A percentile compares a stretch with the other conserved stretches of the same genome.
Evolutionary conservation across 1,140 invertebrate genomes (phyloP).

Genomic region (Paralvinella palmiformis): DNA sequence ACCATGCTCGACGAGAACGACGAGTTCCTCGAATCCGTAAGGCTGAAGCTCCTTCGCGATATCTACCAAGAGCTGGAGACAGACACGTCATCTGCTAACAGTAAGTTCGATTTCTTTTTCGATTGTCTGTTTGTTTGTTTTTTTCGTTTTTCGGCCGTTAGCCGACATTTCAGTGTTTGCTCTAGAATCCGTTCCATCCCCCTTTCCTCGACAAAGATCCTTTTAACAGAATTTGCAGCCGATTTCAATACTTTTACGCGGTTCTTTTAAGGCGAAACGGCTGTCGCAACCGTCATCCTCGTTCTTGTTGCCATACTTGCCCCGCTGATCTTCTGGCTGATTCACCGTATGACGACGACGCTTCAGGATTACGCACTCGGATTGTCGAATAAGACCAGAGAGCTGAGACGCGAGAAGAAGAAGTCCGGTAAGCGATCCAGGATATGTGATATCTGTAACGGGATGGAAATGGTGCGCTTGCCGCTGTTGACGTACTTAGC

Average conservation of each 20-base stretch:
- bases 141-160: constrained; percentile 1
- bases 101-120: neutral
- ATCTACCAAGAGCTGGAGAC: too few relatives aligned
- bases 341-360: constrained; percentile 32
- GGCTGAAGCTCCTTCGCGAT: too few relatives aligned
- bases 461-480: too few relatives aligned
- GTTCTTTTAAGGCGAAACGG: constrained; percentile 4
- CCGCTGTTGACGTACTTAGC: too few relatives aligned
- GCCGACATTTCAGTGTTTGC: neutral
- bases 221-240: neutral
- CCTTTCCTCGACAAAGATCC: neutral
- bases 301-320: constrained; percentile 34
- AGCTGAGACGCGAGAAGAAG: constrained; percentile 41
- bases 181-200: neutral
- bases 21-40: too few relatives aligned
- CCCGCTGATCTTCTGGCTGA: constrained; percentile 37
- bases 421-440: too few relatives aligned
- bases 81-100: too few relatives aligned
- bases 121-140: constrained; percentile 22
- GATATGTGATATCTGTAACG: too few relatives aligned
- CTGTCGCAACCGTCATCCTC: constrained; percentile 26
- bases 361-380: constrained; percentile 45
- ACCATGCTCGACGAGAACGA: too few relatives aligned
- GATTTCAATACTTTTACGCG: neutral
- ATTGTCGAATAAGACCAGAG: constrained; percentile 43